Percentiles rank a stretch among this genome's conserved stretches.
Evolutionary conservation across 2,888 invertebrate genomes (phyloP).

Genomic region (Archips xylosteana): DNA sequence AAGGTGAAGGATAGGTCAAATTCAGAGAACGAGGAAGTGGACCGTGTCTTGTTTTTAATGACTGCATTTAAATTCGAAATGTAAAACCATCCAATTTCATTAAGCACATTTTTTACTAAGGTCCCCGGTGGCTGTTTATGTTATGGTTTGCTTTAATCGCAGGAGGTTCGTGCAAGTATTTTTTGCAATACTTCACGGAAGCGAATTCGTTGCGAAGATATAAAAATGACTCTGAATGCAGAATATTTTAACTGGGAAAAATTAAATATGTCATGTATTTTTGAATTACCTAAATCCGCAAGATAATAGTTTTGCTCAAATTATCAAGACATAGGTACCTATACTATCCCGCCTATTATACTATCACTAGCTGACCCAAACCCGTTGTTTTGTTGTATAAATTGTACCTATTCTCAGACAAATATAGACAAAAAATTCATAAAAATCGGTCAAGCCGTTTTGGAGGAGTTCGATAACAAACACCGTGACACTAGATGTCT

Average conservation of each 20-base stretch:
- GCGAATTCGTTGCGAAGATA: neutral
- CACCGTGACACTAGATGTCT: too few relatives aligned
- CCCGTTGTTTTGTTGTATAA: too few relatives aligned
- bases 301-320: too few relatives aligned
- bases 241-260: neutral
- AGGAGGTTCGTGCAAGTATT: conserved; percentile 7
- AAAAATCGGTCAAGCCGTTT: too few relatives aligned
- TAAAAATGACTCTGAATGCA: neutral
- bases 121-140: conserved; percentile 29
- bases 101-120: conserved; percentile 33
- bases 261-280: neutral
- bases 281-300: neutral
- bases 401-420: too few relatives aligned
- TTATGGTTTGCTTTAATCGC: conserved; percentile 26
- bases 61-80: conserved; percentile 42
- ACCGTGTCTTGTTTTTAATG: conserved; percentile 40
- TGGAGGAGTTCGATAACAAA: too few relatives aligned
- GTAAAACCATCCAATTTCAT: conserved; percentile 40
- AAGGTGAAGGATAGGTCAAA: conserved; percentile 43
- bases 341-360: too few relatives aligned
- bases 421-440: too few relatives aligned
- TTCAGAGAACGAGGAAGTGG: conserved; percentile 40
- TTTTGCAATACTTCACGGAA: conserved; percentile 17
- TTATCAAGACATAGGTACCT: too few relatives aligned
- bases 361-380: too few relatives aligned